Evolutionary conservation across 2,113 vertebrate species (phyloP).

Genomic region (Nyctereutes procyonoides): DNA sequence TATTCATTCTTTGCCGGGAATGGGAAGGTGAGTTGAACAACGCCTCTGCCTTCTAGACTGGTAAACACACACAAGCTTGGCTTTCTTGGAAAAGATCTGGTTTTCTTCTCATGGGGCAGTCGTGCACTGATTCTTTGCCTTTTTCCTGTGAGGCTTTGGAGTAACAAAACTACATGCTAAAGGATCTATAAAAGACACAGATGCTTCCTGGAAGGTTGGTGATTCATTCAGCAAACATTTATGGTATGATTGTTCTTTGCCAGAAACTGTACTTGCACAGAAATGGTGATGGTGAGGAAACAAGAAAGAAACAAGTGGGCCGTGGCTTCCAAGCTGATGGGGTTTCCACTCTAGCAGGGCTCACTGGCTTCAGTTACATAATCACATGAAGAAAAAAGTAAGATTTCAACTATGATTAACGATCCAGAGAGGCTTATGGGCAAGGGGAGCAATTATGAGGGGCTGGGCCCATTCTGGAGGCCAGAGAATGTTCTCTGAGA

Average conservation of each 20-base stretch:
- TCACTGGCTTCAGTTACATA: fast-evolving
- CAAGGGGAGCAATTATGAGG: not conserved
- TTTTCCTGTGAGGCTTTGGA: not conserved
- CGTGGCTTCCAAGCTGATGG: fast-evolving
- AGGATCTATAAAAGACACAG: not conserved
- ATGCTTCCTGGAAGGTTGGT: not conserved
- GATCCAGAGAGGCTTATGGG: fast-evolving
- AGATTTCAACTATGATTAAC: fast-evolving
- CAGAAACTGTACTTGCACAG: not conserved
- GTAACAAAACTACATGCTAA: not conserved
- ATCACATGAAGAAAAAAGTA: not conserved
- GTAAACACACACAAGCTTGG: fast-evolving
- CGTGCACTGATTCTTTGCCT: not conserved
- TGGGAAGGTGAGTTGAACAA: not conserved
- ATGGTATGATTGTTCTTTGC: not conserved
- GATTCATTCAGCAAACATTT: not conserved
- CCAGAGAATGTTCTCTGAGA: not conserved
- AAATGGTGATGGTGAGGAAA: not conserved
- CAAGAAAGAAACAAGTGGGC: too few relatives aligned
- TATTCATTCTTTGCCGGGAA: not conserved
- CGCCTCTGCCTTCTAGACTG: fast-evolving
- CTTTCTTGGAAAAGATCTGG: not conserved
- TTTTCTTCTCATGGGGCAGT: not conserved
- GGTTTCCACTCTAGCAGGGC: not conserved
- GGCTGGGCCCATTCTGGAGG: not conserved